phyloP scores from a whole-genome alignment of 2,113 vertebrate genomes.

The Vulpes ferrilata region DNA sequence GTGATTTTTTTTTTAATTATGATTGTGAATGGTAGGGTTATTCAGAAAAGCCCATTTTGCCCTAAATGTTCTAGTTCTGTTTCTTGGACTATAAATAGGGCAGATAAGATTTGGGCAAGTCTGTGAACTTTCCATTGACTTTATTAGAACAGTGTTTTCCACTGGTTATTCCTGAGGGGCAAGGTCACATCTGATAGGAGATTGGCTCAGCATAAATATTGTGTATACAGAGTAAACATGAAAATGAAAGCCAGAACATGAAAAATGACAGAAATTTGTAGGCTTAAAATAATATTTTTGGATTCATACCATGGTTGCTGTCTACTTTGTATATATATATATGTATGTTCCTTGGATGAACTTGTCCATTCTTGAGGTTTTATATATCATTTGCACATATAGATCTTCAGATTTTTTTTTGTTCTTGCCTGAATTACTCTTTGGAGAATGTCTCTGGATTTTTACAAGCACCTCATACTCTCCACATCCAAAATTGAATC shows the following conservation, averaged over 20 bases:
- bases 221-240: background rate
- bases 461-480: background rate
- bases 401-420: background rate
- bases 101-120: slow-evolving; percentile 72
- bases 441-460: background rate
- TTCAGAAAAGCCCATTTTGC: slow-evolving; percentile 64
- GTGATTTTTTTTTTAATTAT: slow-evolving; percentile 22
- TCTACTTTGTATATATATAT: background rate
- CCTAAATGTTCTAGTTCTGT: slow-evolving; percentile 69
- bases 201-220: background rate
- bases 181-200: slow-evolving; percentile 54
- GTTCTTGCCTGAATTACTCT: background rate
- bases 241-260: background rate
- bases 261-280: slow-evolving; percentile 20
- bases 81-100: slow-evolving; percentile 72
- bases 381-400: background rate
- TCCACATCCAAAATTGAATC: background rate
- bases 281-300: background rate
- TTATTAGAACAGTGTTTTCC: slow-evolving; percentile 74
- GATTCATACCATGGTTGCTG: background rate
- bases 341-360: background rate
- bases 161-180: slow-evolving; percentile 68
- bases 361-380: background rate
- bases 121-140: slow-evolving; percentile 74
- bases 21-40: slow-evolving; percentile 31